Base-by-base conservation (phyloP, 2,113 vertebrate species). In the Eudorcas thomsonii region DNA sequence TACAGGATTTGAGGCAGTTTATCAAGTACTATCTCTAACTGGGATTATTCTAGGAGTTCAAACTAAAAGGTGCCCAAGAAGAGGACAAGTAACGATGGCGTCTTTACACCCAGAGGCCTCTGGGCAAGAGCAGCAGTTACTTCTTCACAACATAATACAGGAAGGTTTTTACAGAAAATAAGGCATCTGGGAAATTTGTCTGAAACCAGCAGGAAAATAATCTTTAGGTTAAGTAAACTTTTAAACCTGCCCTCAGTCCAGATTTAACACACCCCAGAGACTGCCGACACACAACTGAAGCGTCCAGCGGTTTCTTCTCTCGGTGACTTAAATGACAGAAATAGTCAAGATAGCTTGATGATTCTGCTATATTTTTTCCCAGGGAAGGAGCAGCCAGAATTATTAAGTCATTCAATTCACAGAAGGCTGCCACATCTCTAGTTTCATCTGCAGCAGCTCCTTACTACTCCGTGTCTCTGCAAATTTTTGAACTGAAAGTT, bases 401-500 rank as follows among this genome's bases (percentile, higher is more conserved):
- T 96, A 97, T 92, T 91, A 94, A 95, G 90, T 45, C 92, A 9
- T 85, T 96, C 36, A 54, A 59, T 94, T 90, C 88, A 36, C 83
- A 96, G 81, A 89, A 54, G 33, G 2, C 96, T 28, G 43, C 33
- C 81, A 1, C 1, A 0, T 94, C 80, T 62, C 26, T 59, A 55
- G 62, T 30, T 55, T 80, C 89, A 97, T 96, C 97, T 90, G 39
- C 50, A 80, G 67, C 43, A 57, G 89, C 81, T 87, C 89, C n/a
- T n/a, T 54, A 55, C 57, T 52, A 9, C 55, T 83, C 54, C 2
- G 7, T 67, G 74, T 90, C 83, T 85, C 95, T 85, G 62, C 55
- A 96, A 11, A 80, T 89, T 59, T 98, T 92, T 1, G 14, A 97
- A 94, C 84, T 97, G 67, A 48, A 95, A 96, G 62, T 96, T 96